These are phyloP conservation scores for Plebejus argus DNA, from an alignment of 2,888 invertebrate genomes.

Conservation along the genomic window DNA sequence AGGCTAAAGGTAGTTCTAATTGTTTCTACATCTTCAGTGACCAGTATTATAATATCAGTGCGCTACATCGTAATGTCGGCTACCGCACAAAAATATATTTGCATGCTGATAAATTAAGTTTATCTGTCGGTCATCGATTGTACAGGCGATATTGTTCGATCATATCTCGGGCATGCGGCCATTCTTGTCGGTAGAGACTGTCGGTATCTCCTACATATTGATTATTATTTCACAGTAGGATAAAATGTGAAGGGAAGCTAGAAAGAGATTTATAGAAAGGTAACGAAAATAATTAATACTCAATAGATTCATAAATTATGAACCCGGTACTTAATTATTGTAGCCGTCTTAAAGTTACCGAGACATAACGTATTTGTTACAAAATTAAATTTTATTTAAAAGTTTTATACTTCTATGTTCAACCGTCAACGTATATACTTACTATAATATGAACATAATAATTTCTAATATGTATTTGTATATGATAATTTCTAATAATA, in stretches of 20 bases:
- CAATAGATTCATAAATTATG: too few relatives aligned
- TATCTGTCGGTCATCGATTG: conserved; percentile 55
- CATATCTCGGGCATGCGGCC: conserved; percentile 67
- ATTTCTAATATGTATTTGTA: too few relatives aligned
- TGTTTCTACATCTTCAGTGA: background rate
- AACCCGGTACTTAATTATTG: too few relatives aligned
- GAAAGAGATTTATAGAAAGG: too few relatives aligned
- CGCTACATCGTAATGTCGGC: background rate
- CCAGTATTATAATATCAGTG: background rate
- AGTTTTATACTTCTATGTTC: too few relatives aligned
- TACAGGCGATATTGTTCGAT: conserved; percentile 59
- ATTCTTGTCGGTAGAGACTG: conserved; percentile 59
- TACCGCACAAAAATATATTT: conserved; percentile 46
- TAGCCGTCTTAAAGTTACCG: too few relatives aligned
- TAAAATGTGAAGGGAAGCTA: background rate
- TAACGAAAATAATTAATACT: too few relatives aligned
- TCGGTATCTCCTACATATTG: background rate
- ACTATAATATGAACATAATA: too few relatives aligned
- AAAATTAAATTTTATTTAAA: too few relatives aligned
- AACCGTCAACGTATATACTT: too few relatives aligned
- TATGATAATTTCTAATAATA: too few relatives aligned
- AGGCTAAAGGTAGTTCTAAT: background rate
- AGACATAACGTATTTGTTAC: too few relatives aligned
- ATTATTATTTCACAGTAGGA: background rate
- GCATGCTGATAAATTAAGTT: conserved; percentile 55